Conservation (phyloP, 37 sponge, comb jelly and placozoan species). For the Geodia barretti region DNA sequence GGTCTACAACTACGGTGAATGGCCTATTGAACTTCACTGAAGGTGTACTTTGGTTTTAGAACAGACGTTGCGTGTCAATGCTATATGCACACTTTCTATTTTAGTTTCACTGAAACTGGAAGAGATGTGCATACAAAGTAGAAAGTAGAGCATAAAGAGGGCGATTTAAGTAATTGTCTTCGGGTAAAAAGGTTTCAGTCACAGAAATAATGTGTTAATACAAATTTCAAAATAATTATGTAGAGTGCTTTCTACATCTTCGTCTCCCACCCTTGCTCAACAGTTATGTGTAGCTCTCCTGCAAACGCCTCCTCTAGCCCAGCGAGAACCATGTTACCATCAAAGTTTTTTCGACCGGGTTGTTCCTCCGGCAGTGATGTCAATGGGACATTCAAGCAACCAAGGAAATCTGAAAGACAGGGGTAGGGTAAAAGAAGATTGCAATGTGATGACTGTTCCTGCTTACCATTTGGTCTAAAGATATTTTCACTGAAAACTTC, state of each 20-base stretch:
- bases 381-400: neutral
- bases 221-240: neutral
- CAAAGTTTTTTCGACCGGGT: neutral
- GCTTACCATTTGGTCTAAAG: slow-evolving; percentile 35
- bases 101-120: too few relatives aligned
- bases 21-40: too few relatives aligned
- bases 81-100: too few relatives aligned
- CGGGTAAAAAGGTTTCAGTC: too few relatives aligned
- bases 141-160: too few relatives aligned
- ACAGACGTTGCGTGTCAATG: too few relatives aligned
- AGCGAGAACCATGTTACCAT: neutral
- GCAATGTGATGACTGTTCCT: neutral
- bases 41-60: too few relatives aligned
- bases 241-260: too few relatives aligned
- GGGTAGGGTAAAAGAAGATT: neutral
- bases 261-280: neutral
- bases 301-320: neutral
- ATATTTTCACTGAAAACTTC: slow-evolving; percentile 21
- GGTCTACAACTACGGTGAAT: too few relatives aligned
- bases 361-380: neutral
- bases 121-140: too few relatives aligned
- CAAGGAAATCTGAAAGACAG: neutral
- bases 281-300: neutral
- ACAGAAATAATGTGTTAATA: neutral
- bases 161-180: too few relatives aligned